Evolutionary conservation across 2,797 vertebrate species (phyloP).

Genomic region (Bufotes viridis): DNA sequence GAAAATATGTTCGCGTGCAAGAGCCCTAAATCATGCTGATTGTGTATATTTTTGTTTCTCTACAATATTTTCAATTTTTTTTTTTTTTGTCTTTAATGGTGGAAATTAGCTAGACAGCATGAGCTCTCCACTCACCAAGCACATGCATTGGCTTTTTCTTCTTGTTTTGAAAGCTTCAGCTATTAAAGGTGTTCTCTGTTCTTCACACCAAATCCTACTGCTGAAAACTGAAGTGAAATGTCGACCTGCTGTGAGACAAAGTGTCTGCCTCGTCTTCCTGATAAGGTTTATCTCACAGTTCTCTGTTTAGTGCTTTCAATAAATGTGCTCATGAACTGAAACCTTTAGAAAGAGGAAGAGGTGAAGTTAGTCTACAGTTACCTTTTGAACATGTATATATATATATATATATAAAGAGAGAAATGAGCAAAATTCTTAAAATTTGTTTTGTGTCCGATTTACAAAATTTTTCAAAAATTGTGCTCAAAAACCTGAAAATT

Average conservation of each 20-base stretch:
- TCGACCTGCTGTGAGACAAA: constrained; percentile 60
- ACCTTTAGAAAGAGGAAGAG: constrained; percentile 4
- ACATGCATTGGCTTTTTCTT: constrained; percentile 5
- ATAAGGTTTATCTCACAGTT: constrained; percentile 52
- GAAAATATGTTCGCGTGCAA: no score
- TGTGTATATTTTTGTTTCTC: constrained; percentile 17
- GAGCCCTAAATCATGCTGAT: neutral
- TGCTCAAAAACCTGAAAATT: no score
- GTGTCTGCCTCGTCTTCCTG: constrained; percentile 51
- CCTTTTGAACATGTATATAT: neutral
- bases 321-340: constrained; percentile 34
- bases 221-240: constrained; percentile 52
- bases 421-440: no score
- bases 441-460: no score
- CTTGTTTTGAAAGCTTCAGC: constrained; percentile 50
- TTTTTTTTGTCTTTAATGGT: constrained; percentile 12
- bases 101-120: constrained; percentile 42
- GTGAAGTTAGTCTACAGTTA: constrained; percentile 9
- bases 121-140: constrained; percentile 39
- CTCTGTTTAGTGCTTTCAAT: constrained; percentile 36
- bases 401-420: neutral
- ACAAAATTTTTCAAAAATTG: no score
- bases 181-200: constrained; percentile 48
- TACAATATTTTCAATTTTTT: neutral
- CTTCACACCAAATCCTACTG: constrained; percentile 27